phyloP scores from a whole-genome alignment of 2,113 vertebrate species.

The Ammospiza nelsoni region DNA sequence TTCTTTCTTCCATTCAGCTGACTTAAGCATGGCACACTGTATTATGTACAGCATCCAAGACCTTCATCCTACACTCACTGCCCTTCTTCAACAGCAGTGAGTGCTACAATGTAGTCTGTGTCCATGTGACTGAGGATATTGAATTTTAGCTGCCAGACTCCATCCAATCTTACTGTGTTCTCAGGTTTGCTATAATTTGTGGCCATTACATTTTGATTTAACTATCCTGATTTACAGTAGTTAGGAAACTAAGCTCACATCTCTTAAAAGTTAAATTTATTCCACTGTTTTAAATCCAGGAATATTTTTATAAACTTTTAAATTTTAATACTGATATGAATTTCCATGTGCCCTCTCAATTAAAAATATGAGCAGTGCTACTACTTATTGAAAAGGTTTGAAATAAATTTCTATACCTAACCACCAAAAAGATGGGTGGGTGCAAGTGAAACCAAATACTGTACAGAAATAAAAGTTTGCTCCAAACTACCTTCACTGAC shows the following conservation, averaged over 20 bases:
- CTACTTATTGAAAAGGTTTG: background rate
- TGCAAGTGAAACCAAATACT: background rate
- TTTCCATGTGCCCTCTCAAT: background rate
- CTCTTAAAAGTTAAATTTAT: background rate
- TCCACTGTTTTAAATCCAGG: background rate
- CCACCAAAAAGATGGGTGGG: background rate
- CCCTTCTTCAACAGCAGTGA: background rate
- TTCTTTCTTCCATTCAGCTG: background rate
- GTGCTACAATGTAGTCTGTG: background rate
- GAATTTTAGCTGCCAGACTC: background rate
- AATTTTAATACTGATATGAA: background rate
- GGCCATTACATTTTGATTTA: background rate
- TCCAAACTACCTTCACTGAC: background rate
- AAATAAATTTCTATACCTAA: background rate
- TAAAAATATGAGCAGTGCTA: background rate
- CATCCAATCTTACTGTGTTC: background rate
- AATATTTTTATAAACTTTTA: background rate
- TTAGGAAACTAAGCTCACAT: background rate
- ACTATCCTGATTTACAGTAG: background rate
- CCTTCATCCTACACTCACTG: background rate
- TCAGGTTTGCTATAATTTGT: background rate
- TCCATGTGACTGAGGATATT: background rate
- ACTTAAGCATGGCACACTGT: background rate
- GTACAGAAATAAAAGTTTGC: background rate
- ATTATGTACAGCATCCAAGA: background rate